Base-by-base conservation (phyloP, 2,888 invertebrate genomes). In the Mactromeris polynyma region DNA sequence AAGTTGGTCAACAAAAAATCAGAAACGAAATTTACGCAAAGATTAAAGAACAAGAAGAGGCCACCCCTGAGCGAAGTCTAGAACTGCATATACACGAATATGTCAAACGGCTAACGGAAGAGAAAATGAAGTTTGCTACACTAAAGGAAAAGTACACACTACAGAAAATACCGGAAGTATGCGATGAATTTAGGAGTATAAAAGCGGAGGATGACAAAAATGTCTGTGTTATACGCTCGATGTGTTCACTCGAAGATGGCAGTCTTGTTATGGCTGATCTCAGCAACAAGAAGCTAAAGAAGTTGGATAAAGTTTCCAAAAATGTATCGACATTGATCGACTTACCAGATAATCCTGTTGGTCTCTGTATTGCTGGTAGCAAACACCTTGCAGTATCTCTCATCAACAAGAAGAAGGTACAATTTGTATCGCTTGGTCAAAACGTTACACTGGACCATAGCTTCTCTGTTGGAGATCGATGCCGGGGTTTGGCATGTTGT, bases 391-490 rank as follows among this genome's bases (percentile, higher is more conserved):
- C 58, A 21, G 58, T 58, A n/a, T 58, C 58, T n/a, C 58, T 58
- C 7, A n/a, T 58, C 11, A n/a, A 26, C 21, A 58, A 19, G 58
- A 58, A 58, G n/a, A 58, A 19, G 58, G 7, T 58, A 58, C 58
- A 58, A 26, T 58, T 58, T 58, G 58, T 58, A 0, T 58, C n/a
- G 58, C 58, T 58, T 26, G 58, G 58, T 4, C 2, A 58, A n/a
- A 2, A 58, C 6, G 58, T 26, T 26, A 2, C 2, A 58, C 26
- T 58, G 58, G 58, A 26, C n/a, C 58, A 26, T n/a, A 58, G 58
- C 58, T 58, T 58, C 58, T 19, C 58, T 19, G 81, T 81, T 6
- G 81, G 81, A 19, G 81, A 81, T 33, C 31, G 58, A 26, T 81
- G 81, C 58, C 31, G 81, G 19, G 54, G 54, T 33, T 36, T 81